These are phyloP conservation scores for Euwallacea fornicatus DNA, from an alignment of 1,140 invertebrate genomes.

Conservation along the genomic window DNA sequence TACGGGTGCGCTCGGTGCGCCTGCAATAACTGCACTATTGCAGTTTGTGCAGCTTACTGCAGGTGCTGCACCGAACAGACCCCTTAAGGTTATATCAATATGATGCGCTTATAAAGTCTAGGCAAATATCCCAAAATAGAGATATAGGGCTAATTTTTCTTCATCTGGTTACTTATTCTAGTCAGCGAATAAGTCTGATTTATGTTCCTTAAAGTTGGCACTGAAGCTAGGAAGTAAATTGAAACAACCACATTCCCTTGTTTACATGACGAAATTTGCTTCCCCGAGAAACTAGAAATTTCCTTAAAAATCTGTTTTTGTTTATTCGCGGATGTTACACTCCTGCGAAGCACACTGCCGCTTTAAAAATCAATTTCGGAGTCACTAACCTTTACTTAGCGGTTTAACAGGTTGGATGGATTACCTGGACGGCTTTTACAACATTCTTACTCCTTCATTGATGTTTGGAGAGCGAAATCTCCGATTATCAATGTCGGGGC, in stretches of 20 bases:
- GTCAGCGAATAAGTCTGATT: constrained; percentile 37
- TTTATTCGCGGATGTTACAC: constrained; percentile 10
- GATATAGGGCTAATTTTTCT: constrained; percentile 18
- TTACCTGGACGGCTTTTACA: not conserved
- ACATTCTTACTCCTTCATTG: too few relatives aligned
- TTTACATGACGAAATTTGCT: constrained; percentile 1
- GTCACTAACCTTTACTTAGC: not conserved
- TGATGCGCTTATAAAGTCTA: constrained; percentile 25
- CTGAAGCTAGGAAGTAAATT: constrained; percentile 31
- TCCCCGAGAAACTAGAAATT: not conserved
- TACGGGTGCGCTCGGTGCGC: too few relatives aligned
- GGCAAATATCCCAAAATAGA: constrained; percentile 25
- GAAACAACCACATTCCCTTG: not conserved
- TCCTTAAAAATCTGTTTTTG: not conserved
- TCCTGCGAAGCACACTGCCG: not conserved
- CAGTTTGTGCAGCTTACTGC: too few relatives aligned
- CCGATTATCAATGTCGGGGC: too few relatives aligned
- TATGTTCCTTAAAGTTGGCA: constrained; percentile 36
- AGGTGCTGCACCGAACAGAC: too few relatives aligned
- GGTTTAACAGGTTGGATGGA: not conserved
- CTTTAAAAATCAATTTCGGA: constrained; percentile 20
- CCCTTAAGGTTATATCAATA: constrained; percentile 11
- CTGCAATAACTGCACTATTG: too few relatives aligned
- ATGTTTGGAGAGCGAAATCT: too few relatives aligned
- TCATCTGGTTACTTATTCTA: constrained; percentile 10